Conservation (phyloP, 2,888 invertebrate species). For the Dryomyza anilis region DNA sequence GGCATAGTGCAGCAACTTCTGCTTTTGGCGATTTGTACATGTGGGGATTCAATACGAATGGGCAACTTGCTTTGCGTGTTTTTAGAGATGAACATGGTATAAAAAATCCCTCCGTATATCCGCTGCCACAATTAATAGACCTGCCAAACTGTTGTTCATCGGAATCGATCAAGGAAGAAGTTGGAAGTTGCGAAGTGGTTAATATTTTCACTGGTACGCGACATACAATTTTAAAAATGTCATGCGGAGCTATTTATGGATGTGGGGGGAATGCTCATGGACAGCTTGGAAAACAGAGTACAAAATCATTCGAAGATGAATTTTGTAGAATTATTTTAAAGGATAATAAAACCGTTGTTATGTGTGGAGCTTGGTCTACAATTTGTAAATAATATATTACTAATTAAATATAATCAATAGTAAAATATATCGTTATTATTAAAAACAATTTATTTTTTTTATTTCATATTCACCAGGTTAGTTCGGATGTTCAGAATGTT, state of each 20-base stretch:
- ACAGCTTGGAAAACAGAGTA: slow-evolving; percentile 66
- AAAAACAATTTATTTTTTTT: neutral
- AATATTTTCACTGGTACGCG: slow-evolving; percentile 75
- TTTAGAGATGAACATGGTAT: slow-evolving; percentile 45
- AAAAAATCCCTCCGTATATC: slow-evolving; percentile 52
- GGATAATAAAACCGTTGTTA: slow-evolving; percentile 47
- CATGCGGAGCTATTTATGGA: slow-evolving; percentile 72
- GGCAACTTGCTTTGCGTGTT: slow-evolving; percentile 75
- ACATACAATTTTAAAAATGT: slow-evolving; percentile 75
- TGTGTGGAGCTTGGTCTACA: slow-evolving; percentile 65
- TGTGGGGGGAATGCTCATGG: slow-evolving; percentile 84
- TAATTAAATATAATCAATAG: neutral
- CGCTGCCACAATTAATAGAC: slow-evolving; percentile 56
- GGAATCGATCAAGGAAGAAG: neutral
- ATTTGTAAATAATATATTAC: slow-evolving; percentile 28
- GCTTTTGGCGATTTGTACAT: slow-evolving; percentile 81
- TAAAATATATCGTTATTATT: neutral
- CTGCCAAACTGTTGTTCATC: slow-evolving; percentile 42
- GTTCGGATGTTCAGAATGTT: too few species aligned
- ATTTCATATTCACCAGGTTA: too few species aligned
- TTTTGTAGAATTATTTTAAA: slow-evolving; percentile 50
- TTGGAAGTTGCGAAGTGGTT: slow-evolving; percentile 55
- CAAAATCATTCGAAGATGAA: slow-evolving; percentile 36
- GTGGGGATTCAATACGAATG: slow-evolving; percentile 92
- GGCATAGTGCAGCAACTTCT: slow-evolving; percentile 84